These are phyloP conservation scores for Acrossocheilus fasciatus DNA, from an alignment of 2,797 vertebrate genomes.

Conservation along the genomic window DNA sequence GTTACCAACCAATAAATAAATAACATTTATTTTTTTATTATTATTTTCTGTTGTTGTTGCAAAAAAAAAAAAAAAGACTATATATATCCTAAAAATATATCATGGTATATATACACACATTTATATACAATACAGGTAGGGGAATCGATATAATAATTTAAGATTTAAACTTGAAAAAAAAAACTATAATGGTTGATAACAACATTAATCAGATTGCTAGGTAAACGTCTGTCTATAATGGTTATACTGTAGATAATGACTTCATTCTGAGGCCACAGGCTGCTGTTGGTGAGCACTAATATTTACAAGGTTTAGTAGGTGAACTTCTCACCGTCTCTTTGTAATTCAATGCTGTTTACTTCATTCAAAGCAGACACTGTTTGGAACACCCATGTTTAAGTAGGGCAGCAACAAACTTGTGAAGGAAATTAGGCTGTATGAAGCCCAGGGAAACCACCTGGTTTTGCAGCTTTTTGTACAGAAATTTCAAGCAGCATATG, in stretches of 20 bases:
- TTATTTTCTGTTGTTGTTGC: too few species aligned
- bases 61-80: too few species aligned
- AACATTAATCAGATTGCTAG: background rate
- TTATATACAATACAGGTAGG: too few species aligned
- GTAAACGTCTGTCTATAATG: background rate
- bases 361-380: background rate
- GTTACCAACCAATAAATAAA: background rate
- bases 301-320: conserved; percentile 2
- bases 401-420: conserved; percentile 22
- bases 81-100: too few species aligned
- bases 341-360: conserved; percentile 13
- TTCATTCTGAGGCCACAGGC: background rate
- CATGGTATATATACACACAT: too few species aligned
- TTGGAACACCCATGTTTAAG: conserved; percentile 48
- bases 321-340: background rate
- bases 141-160: background rate
- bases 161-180: background rate
- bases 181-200: background rate
- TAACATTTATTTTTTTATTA: too few species aligned
- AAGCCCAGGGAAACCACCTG: conserved; percentile 39
- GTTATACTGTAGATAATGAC: background rate
- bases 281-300: background rate
- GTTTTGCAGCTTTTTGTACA: conserved; percentile 42
- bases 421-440: conserved; percentile 13
- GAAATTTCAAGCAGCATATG: conserved; percentile 15